A percentile compares a stretch with the other conserved stretches of the same genome.
These are phyloP conservation scores for Marmota flaviventris DNA, from an alignment of 2,113 vertebrate species.

Conservation along the genomic window DNA sequence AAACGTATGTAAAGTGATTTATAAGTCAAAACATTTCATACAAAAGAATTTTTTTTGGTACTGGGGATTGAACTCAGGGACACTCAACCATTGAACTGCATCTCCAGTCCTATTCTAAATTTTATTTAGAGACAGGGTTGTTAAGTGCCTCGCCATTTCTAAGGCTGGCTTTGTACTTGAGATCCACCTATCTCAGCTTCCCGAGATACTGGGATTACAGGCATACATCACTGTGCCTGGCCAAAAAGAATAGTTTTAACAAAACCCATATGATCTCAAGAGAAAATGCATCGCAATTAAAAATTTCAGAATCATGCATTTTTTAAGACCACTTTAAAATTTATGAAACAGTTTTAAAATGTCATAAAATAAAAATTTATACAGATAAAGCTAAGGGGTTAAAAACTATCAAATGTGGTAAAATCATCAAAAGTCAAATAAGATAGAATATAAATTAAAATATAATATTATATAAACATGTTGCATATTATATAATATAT, in stretches of 20 bases:
- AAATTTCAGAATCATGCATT: constrained; percentile 41
- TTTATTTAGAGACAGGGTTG: no score
- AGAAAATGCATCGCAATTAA: constrained; percentile 71
- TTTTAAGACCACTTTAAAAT: constrained; percentile 64
- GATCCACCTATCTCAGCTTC: no score
- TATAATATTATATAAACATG: no score
- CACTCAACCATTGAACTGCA: no score
- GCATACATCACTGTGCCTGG: no score
- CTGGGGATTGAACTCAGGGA: no score
- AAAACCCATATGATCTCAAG: constrained; percentile 35
- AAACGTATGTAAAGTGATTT: constrained; percentile 63
- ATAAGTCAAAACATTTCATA: constrained; percentile 69
- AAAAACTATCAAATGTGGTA: constrained; percentile 63
- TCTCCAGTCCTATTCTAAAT: no score
- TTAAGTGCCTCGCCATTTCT: no score
- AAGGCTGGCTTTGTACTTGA: no score
- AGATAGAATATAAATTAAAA: constrained; percentile 64
- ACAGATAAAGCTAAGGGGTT: constrained; percentile 32
- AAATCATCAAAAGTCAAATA: constrained; percentile 56
- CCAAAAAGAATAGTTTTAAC: constrained; percentile 53
- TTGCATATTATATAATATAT: no score
- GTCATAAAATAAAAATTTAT: constrained; percentile 55
- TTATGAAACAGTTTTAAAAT: constrained; percentile 51
- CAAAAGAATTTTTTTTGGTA: constrained; percentile 37
- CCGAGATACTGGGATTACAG: no score